Percentiles rank a stretch among this genome's conserved stretches.
These are phyloP conservation scores for Pseudois nayaur DNA, from an alignment of 2,113 vertebrate genomes.

Conservation along the genomic window DNA sequence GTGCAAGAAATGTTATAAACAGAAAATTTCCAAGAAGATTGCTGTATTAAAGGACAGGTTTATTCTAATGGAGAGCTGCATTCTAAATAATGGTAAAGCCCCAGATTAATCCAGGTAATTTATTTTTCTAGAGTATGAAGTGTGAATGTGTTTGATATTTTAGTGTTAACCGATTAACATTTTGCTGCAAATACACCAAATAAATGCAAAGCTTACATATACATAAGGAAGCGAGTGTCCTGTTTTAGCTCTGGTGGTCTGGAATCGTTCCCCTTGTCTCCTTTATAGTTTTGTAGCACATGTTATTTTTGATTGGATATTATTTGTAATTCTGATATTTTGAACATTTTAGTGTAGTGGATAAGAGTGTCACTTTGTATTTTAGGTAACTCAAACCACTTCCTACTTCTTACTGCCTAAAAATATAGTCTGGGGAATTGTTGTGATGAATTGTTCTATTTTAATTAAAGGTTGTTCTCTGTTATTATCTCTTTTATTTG, in stretches of 20 bases:
- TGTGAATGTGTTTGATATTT: neutral
- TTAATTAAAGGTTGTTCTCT: neutral
- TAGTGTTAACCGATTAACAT: neutral
- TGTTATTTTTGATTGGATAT: neutral
- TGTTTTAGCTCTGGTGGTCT: neutral
- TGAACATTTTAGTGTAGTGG: neutral
- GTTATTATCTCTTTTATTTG: neutral
- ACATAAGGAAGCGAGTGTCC: neutral
- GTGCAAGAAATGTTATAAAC: neutral
- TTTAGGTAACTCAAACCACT: neutral
- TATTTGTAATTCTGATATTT: neutral
- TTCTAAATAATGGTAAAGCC: neutral
- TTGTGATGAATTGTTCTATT: conserved; percentile 6
- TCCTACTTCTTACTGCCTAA: neutral
- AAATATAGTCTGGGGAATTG: neutral
- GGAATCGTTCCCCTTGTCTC: neutral
- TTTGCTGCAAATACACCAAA: neutral
- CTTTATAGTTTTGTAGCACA: neutral
- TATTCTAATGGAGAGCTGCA: neutral
- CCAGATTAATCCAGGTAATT: neutral
- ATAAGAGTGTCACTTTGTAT: neutral
- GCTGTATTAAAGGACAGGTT: neutral
- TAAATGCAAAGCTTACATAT: neutral
- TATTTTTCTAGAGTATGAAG: neutral
- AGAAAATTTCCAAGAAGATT: neutral